Percentiles rank a stretch among this genome's conserved stretches.
Evolutionary conservation across 1,140 invertebrate genomes (phyloP).

Genomic region (Pinna nobilis): DNA sequence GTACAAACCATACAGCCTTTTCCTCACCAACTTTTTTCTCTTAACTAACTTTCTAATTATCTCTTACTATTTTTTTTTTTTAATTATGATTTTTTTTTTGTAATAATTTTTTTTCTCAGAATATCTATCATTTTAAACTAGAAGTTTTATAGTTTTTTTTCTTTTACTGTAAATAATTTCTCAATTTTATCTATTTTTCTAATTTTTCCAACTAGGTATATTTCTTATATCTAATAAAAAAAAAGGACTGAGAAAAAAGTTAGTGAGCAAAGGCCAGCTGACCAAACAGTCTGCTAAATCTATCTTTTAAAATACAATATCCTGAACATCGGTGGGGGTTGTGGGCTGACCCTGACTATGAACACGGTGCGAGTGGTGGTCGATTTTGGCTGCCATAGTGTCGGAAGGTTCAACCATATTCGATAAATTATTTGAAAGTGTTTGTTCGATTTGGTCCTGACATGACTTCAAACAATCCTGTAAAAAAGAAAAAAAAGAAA

Average conservation of each 20-base stretch:
- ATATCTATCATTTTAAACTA: not conserved
- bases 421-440: slow-evolving; percentile 79
- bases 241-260: not conserved
- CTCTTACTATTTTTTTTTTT: too few species aligned
- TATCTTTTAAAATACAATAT: slow-evolving; percentile 58
- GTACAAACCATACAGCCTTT: too few species aligned
- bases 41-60: too few species aligned
- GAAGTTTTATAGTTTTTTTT: not conserved
- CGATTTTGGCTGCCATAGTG: slow-evolving; percentile 43
- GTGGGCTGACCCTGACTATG: slow-evolving; percentile 80
- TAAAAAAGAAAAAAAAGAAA: slow-evolving; percentile 61
- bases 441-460: slow-evolving; percentile 84
- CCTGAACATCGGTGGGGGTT: slow-evolving; percentile 85
- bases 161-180: not conserved
- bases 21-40: too few species aligned
- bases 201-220: not conserved
- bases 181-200: not conserved
- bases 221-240: not conserved
- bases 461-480: slow-evolving; percentile 85
- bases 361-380: slow-evolving; percentile 42
- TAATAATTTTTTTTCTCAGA: too few species aligned
- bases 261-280: not conserved
- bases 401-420: slow-evolving; percentile 34
- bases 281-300: too few species aligned
- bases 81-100: too few species aligned